Evolutionary conservation across 2,888 invertebrate species (phyloP), one percentile per base, ranked within the genome.

Genomic region (Mactromeris polynyma): DNA sequence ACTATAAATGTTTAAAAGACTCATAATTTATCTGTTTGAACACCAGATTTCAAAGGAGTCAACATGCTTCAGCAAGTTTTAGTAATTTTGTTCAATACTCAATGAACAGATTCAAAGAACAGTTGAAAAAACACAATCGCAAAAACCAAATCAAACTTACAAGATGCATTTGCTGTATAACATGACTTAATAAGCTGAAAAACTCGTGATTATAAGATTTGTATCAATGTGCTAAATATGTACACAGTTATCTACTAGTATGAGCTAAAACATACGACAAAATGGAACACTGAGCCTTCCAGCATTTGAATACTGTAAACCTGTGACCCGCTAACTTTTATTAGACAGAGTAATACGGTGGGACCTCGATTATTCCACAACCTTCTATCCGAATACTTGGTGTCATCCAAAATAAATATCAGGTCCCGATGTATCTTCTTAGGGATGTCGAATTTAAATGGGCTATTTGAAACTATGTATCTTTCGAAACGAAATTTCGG

Each of bases 81-180:
- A 64, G 58, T 64, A 11, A 26, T 64, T 64, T 64, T 19, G 11
- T 9, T 64, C 58, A 64, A 64, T 9, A 64, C 26, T 64, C 26
- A 2, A 64, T 64, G 26, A 64, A 64, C 58, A 58, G n/a, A 64
- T 64, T n/a, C 58, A 64, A 64, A 26, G 26, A 64, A 11, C 58
- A 26, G 2, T 64, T 58, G 3, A 9, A 64, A 64, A 64, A 64
- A n/a, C n/a, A 26, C n/a, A 64, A n/a, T 64, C 26, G 26, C n/a
- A 64, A 64, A 64, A 64, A 64, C 58, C 58, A 64, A 64, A 64
- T 64, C 58, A 64, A 64, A 64, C 58, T 64, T 64, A 64, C 58
- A 64, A 64, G 58, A 64, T 64, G 58, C 58, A 7, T 21, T n/a
- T 64, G 26, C 58, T 64, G 58, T 64, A 6, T 4, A 64, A n/a